Conservation (phyloP, 1,140 invertebrate genomes). For the Oedothorax gibbosus region DNA sequence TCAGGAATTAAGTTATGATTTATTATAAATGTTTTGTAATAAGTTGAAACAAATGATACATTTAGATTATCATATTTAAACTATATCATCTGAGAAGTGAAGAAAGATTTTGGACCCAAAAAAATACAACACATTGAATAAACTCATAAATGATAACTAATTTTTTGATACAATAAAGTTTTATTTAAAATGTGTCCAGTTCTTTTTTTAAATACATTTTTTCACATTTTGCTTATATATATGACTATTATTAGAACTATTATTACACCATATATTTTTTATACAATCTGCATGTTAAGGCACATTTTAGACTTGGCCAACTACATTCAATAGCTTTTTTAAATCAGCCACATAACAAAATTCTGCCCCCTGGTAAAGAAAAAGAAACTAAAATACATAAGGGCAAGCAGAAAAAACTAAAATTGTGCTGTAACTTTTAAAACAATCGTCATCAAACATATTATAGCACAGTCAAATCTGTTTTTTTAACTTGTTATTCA, state of each 20-base stretch:
- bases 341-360: not conserved
- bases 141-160: conserved; percentile 44
- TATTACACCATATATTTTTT: too few relatives aligned
- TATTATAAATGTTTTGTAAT: conserved; percentile 1
- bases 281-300: too few relatives aligned
- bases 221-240: too few relatives aligned
- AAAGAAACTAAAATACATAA: not conserved
- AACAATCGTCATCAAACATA: not conserved
- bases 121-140: conserved; percentile 22
- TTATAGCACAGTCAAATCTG: too few relatives aligned
- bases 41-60: too few relatives aligned
- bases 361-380: not conserved
- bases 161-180: conserved; percentile 59
- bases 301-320: too few relatives aligned
- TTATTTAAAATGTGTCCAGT: conserved; percentile 21
- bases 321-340: not conserved
- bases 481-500: too few relatives aligned
- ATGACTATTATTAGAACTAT: too few relatives aligned
- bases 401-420: not conserved
- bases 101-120: conserved; percentile 27
- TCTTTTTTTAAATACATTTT: not conserved
- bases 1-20: conserved; percentile 17
- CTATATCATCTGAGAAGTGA: conserved; percentile 41
- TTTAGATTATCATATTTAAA: too few relatives aligned
- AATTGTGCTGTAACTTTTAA: not conserved